Base-by-base conservation (phyloP, 2,888 invertebrate genomes). In the Elmis aenea region DNA sequence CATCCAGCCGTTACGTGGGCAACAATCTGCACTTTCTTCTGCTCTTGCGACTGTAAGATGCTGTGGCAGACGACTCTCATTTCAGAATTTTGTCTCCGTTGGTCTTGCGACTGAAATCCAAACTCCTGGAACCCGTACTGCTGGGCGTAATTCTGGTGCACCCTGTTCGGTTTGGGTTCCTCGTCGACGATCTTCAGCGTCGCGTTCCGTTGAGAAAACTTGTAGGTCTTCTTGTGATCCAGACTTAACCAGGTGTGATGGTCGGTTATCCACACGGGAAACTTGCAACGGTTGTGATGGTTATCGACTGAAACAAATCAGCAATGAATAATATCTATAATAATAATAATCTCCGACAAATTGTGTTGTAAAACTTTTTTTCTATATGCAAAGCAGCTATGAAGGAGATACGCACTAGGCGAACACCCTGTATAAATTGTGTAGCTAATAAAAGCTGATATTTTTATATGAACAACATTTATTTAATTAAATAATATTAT, bases 211-310 rank as follows among this genome's bases (percentile, higher is more conserved):
- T 77, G 81, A 9, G 83, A 82, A 59, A 85, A 84, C 54, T 80
- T 83, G 67, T 83, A 85, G 40, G 76, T 79, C 58, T 77, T 79
- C 12, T 75, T 71, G 53, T 83, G 82, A 57, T 87, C 85, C 38
- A 88, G 65, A 38, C 83, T 83, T 64, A 81, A 78, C 88, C 87
- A 88, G 51, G 83, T 82, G 66, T 84, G 84, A 56, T 85, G 85
- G 33, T 81, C 77, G 46, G 83, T 81, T 42, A 87, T 78, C 86
- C 87, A 88, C 6, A 72, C 62, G 0, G 87, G 87, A 66, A 85
- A 87, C 58, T 82, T 83, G 64, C 88, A 88, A 40, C 79, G 75
- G 53, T 77, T 79, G 65, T 83, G 83, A 45, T 82, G 81, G 50
- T 81, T 81, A 53, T 84, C 85, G 37, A 80, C 85, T 83, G 67